phyloP scores from a whole-genome alignment of 1,140 invertebrate genomes.

The Temnothorax longispinosus region DNA sequence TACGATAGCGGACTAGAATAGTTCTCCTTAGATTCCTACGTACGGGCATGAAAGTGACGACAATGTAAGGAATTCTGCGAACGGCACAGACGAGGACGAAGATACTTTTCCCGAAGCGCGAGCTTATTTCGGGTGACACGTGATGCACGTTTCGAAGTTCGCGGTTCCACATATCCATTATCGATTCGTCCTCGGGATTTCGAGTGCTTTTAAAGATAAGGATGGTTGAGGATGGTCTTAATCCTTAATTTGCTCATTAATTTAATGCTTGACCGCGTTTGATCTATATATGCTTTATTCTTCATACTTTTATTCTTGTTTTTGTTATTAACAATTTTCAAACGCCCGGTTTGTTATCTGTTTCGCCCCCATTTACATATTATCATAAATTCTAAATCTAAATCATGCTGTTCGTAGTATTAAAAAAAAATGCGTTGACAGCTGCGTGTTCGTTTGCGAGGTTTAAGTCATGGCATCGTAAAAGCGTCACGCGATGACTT shows the following conservation, averaged over 20 bases:
- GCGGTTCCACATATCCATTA: constrained; percentile 66
- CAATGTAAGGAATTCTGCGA: constrained; percentile 62
- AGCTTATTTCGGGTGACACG: constrained; percentile 55
- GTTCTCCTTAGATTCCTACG: constrained; percentile 18
- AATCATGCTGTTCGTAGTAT: neutral
- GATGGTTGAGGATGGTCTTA: neutral
- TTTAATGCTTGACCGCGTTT: neutral
- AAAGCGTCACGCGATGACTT: constrained; percentile 16
- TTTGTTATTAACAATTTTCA: neutral
- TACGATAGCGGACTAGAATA: constrained; percentile 38
- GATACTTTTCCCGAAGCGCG: constrained; percentile 73
- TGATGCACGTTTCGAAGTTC: constrained; percentile 66
- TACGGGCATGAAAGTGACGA: constrained; percentile 28
- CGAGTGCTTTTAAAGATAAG: neutral
- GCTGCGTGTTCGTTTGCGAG: neutral
- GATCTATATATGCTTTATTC: neutral
- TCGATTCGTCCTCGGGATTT: constrained; percentile 40
- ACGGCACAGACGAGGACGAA: constrained; percentile 37
- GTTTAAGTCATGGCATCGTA: neutral
- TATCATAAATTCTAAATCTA: constrained; percentile 9
- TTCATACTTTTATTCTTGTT: neutral
- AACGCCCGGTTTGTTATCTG: neutral
- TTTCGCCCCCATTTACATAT: neutral
- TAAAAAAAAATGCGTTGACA: constrained; percentile 3
- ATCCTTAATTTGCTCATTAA: neutral